A percentile compares a stretch with the other conserved stretches of the same genome.
Conservation (phyloP, 1,140 invertebrate species). For the Anastatus disparis region DNA sequence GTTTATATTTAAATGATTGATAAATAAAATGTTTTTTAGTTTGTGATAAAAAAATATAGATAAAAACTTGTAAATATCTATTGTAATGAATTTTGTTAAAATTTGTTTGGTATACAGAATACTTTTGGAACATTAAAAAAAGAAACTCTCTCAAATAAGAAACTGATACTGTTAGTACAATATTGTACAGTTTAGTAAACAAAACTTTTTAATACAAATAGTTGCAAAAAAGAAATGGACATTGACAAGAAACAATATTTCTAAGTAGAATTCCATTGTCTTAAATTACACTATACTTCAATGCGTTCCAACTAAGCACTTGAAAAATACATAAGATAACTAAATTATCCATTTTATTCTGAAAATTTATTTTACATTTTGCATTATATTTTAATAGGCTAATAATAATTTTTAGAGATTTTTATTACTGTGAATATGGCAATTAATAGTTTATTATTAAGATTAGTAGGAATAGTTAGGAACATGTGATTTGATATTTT, state of each 20-base stretch:
- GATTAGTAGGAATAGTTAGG: background rate
- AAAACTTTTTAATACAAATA: no score
- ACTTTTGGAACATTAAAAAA: no score
- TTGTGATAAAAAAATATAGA: no score
- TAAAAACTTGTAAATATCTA: no score
- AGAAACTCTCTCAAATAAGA: no score
- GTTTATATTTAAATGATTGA: conserved; percentile 13
- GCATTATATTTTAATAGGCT: background rate
- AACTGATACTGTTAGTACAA: background rate
- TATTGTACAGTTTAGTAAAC: conserved; percentile 14
- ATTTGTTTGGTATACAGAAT: no score
- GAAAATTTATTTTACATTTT: conserved; percentile 7
- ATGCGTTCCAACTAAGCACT: conserved; percentile 3
- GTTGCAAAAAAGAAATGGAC: no score
- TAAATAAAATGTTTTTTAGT: background rate
- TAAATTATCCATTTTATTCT: conserved; percentile 10
- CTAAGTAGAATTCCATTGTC: background rate
- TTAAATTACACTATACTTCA: conserved; percentile 1
- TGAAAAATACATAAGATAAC: background rate
- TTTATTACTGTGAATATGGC: conserved; percentile 17
- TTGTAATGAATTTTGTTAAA: no score
- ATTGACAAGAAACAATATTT: conserved; percentile 21
- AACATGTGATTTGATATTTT: conserved; percentile 21
- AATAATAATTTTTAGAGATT: conserved; percentile 18
- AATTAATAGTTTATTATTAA: conserved; percentile 13